Evolutionary conservation across 2,888 invertebrate species (phyloP), one percentile per base, ranked within the genome.

Genomic region (Entomobrya proxima): DNA sequence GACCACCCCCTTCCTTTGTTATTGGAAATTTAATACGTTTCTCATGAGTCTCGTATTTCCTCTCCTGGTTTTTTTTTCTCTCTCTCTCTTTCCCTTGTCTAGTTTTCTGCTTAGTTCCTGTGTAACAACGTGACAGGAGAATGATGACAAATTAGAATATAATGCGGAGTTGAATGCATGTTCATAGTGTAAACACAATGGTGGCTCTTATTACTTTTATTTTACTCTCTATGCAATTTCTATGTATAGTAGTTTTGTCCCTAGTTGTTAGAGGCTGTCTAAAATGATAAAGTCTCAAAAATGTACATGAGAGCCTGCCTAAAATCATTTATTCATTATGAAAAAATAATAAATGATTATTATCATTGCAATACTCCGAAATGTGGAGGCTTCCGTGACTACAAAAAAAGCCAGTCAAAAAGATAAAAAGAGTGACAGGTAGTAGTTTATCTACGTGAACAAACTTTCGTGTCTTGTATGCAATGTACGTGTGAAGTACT

Each of bases 91-190:
- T n/a, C n/a, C n/a, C n/a, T n/a, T n/a, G n/a, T n/a, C n/a, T n/a
- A n/a, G n/a, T 47, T 47, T 72, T 30, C 18, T 72, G 82, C 58
- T n/a, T n/a, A 64, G 76, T 69, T 75, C 37, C 40, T 76, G 24
- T 30, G 50, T 69, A 84, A 61, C 64, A 79, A 55, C 58, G 72
- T 85, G 85, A 74, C 85, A 85, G 40, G 61, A 24, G 85, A 79
- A 64, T 79, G 72, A 85, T 85, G 79, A 79, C 85, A 85, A 85
- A 85, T 85, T 85, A 61, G 35, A 82, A 75, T 82, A 61, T 78
- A 78, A 44, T 61, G 21, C 15, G 35, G 18, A 76, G 13, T 7
- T 11, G 32, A 55, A 58, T 27, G 30, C 52, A 75, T 21, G 50
- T 74, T 4, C 24, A 27, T 30, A 58, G 32, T 67, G 44, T 27